Evolutionary conservation across 2,113 vertebrate genomes (phyloP).

Genomic region (Strigops habroptila): DNA sequence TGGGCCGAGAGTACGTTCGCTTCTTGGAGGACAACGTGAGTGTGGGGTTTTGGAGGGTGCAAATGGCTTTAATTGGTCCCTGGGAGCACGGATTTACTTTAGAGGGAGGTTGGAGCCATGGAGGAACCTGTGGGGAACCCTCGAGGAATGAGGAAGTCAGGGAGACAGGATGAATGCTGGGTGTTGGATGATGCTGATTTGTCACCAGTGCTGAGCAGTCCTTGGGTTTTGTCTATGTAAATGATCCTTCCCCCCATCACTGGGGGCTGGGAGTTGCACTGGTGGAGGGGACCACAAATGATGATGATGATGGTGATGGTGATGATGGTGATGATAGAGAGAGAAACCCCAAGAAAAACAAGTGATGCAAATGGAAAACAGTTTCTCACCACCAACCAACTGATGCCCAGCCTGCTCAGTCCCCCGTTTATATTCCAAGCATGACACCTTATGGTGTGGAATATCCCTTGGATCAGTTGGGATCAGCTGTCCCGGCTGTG

Average conservation of each 20-base stretch:
- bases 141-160: rapidly evolving
- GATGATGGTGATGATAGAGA: background rate
- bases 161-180: background rate
- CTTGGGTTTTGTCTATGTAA: background rate
- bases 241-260: background rate
- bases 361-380: background rate
- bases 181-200: background rate
- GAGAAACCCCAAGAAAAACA: background rate
- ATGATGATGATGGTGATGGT: too few relatives aligned
- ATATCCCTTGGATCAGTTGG: background rate
- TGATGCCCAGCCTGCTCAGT: background rate
- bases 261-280: background rate
- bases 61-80: background rate
- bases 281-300: background rate
- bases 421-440: background rate
- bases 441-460: background rate
- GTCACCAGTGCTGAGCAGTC: background rate
- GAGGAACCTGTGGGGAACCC: background rate
- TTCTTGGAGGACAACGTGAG: conserved; percentile 92
- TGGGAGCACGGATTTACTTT: background rate
- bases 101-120: background rate
- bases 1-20: conserved; percentile 87
- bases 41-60: background rate
- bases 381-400: background rate
- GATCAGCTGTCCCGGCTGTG: background rate